phyloP scores from a whole-genome alignment of 2,113 vertebrate species.

The Talpa occidentalis region DNA sequence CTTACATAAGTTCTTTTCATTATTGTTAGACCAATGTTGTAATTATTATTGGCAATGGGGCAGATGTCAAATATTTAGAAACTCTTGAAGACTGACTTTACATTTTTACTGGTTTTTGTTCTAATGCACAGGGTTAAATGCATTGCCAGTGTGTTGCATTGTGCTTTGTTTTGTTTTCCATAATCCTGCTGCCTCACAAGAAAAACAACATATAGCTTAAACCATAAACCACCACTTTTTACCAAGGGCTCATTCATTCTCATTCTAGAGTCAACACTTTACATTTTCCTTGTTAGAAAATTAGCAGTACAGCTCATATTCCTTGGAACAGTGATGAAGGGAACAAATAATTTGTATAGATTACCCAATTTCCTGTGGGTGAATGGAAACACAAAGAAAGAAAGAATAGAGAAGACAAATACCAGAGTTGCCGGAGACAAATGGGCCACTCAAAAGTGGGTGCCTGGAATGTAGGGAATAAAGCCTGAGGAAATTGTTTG shows the following conservation, averaged over 20 bases:
- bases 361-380: constrained; percentile 66
- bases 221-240: constrained; percentile 15
- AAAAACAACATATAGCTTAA: background rate
- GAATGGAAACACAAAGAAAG: constrained; percentile 35
- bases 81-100: constrained; percentile 34
- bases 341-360: constrained; percentile 69
- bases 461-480: constrained; percentile 48
- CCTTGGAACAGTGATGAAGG: constrained; percentile 35
- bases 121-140: constrained; percentile 41
- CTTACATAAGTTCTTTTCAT: constrained; percentile 17
- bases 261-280: constrained; percentile 49
- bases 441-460: constrained; percentile 41
- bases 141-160: background rate
- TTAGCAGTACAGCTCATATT: constrained; percentile 59
- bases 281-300: constrained; percentile 64
- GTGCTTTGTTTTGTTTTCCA: constrained; percentile 29
- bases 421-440: constrained; percentile 58
- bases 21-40: background rate
- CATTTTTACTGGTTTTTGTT: constrained; percentile 39
- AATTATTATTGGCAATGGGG: constrained; percentile 36
- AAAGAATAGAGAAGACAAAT: constrained; percentile 52
- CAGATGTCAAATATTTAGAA: constrained; percentile 55
- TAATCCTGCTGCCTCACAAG: constrained; percentile 1
- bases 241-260: constrained; percentile 33
- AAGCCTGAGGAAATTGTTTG: constrained; percentile 39